These are phyloP conservation scores for Acropternis orthonyx DNA, from an alignment of 2,797 vertebrate species.

Conservation along the genomic window DNA sequence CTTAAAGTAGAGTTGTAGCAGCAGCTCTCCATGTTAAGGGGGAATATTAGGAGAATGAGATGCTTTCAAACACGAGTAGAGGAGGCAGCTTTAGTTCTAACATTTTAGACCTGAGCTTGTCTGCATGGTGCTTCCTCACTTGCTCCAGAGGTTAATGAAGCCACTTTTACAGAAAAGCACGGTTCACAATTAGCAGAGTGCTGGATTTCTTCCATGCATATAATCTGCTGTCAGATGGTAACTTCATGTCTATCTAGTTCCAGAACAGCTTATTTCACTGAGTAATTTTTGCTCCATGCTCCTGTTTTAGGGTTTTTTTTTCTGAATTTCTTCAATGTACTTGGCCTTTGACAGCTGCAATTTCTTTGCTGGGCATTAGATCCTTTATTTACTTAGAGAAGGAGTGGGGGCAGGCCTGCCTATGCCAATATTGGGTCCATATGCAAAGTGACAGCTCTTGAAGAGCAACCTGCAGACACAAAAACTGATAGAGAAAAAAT, in stretches of 20 bases:
- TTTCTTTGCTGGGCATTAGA: background rate
- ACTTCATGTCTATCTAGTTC: background rate
- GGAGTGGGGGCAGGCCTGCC: background rate
- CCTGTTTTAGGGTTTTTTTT: background rate
- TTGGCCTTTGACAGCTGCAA: background rate
- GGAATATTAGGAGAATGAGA: background rate
- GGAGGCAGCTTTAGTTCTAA: background rate
- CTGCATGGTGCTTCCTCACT: background rate
- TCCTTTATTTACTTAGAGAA: background rate
- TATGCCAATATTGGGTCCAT: background rate
- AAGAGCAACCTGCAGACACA: background rate
- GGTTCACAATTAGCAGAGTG: background rate
- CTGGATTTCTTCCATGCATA: background rate
- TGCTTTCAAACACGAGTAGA: background rate
- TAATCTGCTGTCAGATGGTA: background rate
- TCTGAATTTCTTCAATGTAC: background rate
- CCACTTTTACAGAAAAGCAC: background rate
- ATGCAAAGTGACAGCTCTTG: background rate
- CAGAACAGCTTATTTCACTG: background rate
- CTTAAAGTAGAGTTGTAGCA: background rate
- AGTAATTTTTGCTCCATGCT: background rate
- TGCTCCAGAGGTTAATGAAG: background rate
- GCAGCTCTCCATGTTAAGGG: background rate
- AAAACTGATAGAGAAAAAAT: rapidly evolving
- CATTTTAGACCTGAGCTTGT: background rate